Percentiles rank a stretch among this genome's conserved stretches.
Evolutionary conservation across 2,113 vertebrate species (phyloP).

Genomic region (Eptesicus fuscus): DNA sequence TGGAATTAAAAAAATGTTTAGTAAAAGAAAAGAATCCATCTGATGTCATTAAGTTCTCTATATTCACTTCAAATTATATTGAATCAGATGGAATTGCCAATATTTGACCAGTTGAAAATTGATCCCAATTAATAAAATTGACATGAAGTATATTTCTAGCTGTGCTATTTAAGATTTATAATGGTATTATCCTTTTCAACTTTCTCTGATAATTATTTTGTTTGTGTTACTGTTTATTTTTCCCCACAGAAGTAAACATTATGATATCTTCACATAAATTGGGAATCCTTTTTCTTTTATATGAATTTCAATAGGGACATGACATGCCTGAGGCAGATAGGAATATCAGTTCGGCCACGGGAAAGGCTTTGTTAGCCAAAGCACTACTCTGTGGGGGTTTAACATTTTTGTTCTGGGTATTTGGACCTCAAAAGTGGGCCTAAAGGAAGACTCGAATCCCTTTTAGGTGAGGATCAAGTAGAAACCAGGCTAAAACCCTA

Average conservation of each 20-base stretch:
- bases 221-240: neutral
- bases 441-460: neutral
- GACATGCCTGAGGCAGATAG: neutral
- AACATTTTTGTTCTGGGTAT: neutral
- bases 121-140: neutral
- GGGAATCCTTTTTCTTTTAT: neutral
- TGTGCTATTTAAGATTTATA: neutral
- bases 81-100: neutral
- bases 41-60: neutral
- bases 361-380: neutral
- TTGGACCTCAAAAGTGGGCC: neutral
- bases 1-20: neutral
- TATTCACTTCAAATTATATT: neutral
- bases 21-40: neutral
- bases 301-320: neutral
- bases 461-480: neutral
- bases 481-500: neutral
- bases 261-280: neutral
- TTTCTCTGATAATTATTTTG: neutral
- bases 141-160: neutral
- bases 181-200: neutral
- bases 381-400: neutral
- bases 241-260: neutral
- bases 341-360: neutral
- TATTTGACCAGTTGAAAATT: neutral